Evolutionary conservation across 1,140 invertebrate species (phyloP).

Genomic region (Aphis craccivora): DNA sequence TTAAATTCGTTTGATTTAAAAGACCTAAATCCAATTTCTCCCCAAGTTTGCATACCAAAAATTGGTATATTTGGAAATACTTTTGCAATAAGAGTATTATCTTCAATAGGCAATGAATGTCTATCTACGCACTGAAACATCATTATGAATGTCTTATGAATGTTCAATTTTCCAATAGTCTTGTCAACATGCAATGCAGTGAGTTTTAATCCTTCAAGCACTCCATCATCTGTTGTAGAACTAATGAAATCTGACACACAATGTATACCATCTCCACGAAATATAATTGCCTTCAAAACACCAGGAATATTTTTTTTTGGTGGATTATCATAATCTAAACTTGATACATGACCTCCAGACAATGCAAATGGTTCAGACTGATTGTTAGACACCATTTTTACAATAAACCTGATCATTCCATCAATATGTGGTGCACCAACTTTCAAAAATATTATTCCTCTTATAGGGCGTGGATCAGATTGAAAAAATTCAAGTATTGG

Average conservation of each 20-base stretch:
- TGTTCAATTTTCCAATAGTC: not conserved
- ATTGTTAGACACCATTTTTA: not conserved
- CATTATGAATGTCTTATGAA: constrained; percentile 12
- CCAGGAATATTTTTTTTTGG: constrained; percentile 28
- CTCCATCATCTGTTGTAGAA: not conserved
- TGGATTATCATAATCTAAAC: constrained; percentile 29
- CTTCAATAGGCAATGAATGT: constrained; percentile 4
- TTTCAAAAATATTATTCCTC: constrained; percentile 13
- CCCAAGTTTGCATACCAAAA: constrained; percentile 35
- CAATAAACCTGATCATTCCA: not conserved
- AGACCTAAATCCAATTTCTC: constrained; percentile 32
- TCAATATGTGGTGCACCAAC: not conserved
- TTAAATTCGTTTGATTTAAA: not conserved
- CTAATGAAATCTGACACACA: constrained; percentile 21
- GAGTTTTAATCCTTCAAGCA: not conserved
- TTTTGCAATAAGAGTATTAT: not conserved
- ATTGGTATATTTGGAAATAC: constrained; percentile 23
- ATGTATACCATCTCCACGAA: constrained; percentile 31
- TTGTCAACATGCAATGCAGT: not conserved
- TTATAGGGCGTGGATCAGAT: not conserved
- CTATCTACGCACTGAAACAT: constrained; percentile 45
- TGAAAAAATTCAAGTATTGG: not conserved
- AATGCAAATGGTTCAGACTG: constrained; percentile 18
- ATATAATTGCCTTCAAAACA: constrained; percentile 4
- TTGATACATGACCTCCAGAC: constrained; percentile 35